phyloP scores from a whole-genome alignment of 2,797 vertebrate genomes.

The Urosaurus nigricauda region DNA sequence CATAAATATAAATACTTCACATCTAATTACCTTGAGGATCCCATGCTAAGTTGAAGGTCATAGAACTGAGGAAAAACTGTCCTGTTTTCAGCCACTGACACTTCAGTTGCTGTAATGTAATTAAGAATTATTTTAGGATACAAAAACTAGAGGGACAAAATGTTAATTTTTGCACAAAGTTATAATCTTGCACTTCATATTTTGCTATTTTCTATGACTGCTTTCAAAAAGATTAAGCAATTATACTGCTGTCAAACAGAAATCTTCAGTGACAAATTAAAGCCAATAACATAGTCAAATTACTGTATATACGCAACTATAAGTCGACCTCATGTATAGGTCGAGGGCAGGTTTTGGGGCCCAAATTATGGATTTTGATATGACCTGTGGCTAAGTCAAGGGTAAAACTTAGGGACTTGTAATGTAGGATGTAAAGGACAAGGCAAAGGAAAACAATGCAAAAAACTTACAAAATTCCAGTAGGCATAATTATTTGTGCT shows the following conservation, averaged over 20 bases:
- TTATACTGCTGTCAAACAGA: neutral
- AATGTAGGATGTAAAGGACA: too few species aligned
- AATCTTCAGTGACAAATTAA: neutral
- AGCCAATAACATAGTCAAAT: neutral
- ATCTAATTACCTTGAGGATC: conserved; percentile 94
- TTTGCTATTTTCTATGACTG: neutral
- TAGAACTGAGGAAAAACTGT: conserved; percentile 95
- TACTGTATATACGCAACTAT: too few species aligned
- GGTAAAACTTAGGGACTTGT: too few species aligned
- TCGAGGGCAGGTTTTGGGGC: too few species aligned
- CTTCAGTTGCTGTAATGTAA: conserved; percentile 89
- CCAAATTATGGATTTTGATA: too few species aligned
- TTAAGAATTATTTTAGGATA: conserved; percentile 53
- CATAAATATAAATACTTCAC: neutral
- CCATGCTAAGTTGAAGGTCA: conserved; percentile 98
- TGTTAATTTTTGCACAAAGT: conserved; percentile 4
- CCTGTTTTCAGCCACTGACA: conserved; percentile 99
- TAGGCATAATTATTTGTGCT: too few species aligned
- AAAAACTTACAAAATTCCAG: too few species aligned
- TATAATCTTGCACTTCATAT: neutral
- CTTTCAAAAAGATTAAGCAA: neutral
- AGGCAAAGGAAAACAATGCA: too few species aligned
- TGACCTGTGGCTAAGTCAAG: too few species aligned
- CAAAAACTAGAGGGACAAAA: conserved; percentile 62
- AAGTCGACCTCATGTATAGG: too few species aligned